Conservation (phyloP, 2,797 vertebrate species). For the Linurgus olivaceus region DNA sequence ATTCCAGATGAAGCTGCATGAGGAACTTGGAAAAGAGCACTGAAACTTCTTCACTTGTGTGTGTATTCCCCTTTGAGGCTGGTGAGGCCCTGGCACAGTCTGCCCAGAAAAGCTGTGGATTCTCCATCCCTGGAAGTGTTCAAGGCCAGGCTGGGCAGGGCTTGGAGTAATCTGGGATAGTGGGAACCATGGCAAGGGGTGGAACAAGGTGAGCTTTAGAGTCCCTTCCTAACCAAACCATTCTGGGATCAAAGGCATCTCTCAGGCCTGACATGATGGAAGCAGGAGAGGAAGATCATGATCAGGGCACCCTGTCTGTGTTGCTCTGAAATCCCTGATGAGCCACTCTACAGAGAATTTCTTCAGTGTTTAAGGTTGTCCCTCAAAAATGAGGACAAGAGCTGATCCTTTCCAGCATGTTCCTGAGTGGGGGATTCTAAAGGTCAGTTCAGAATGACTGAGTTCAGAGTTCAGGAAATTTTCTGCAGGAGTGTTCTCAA, state of each 20-base stretch:
- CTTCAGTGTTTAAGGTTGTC: neutral
- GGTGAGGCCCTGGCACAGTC: accelerated
- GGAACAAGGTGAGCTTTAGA: neutral
- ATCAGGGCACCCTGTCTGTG: neutral
- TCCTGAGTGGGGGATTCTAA: neutral
- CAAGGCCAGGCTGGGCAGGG: no score
- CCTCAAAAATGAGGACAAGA: neutral
- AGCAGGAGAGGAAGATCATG: neutral
- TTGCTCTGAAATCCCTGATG: neutral
- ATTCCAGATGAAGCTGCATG: neutral
- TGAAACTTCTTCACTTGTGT: neutral
- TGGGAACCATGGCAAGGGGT: neutral
- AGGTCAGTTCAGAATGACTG: neutral
- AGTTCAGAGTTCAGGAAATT: neutral
- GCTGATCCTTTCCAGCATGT: neutral
- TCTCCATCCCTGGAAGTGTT: neutral
- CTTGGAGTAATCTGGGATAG: neutral
- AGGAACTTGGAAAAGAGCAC: neutral
- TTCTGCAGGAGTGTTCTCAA: neutral
- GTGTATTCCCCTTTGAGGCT: neutral
- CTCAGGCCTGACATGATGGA: neutral
- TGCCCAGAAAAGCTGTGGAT: neutral
- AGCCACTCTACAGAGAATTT: neutral
- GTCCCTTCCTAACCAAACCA: neutral
- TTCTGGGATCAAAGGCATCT: neutral